phyloP scores from a whole-genome alignment of 2,113 vertebrate genomes.

The Phylloscopus trochilus region DNA sequence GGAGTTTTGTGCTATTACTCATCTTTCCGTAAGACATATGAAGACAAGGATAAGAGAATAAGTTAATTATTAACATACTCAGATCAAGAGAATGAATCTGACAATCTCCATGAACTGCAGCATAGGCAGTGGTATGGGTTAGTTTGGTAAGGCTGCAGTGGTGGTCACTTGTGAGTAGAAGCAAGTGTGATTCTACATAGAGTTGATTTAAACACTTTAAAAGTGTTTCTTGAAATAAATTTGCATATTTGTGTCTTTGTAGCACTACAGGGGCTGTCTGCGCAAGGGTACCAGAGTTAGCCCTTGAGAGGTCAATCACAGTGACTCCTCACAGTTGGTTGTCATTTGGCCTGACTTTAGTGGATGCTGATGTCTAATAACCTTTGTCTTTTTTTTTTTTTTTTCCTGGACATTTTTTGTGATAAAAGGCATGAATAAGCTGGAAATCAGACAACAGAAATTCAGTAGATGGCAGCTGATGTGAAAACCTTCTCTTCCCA shows the following conservation, averaged over 20 bases:
- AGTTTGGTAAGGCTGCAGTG: neutral
- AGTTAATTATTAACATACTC: constrained; percentile 63
- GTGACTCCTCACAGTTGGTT: neutral
- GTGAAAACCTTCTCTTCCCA: neutral
- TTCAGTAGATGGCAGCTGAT: neutral
- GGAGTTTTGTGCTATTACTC: constrained; percentile 61
- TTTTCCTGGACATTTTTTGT: neutral
- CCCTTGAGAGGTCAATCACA: neutral
- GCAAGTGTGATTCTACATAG: neutral
- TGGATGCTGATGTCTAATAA: neutral
- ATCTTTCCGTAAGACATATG: constrained; percentile 22
- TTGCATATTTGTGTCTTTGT: neutral
- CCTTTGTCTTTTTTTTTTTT: neutral
- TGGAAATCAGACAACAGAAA: neutral
- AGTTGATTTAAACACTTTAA: neutral
- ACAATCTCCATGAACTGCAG: neutral
- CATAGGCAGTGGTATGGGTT: neutral
- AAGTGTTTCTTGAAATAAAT: neutral
- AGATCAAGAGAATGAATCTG: neutral
- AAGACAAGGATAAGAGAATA: neutral
- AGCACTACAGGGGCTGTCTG: neutral
- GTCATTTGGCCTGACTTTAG: neutral
- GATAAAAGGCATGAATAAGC: neutral
- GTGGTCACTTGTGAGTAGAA: neutral
- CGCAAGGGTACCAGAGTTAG: neutral